Conservation (phyloP, 2,888 invertebrate genomes). For the Scaptodrosophila latifasciaeformis region DNA sequence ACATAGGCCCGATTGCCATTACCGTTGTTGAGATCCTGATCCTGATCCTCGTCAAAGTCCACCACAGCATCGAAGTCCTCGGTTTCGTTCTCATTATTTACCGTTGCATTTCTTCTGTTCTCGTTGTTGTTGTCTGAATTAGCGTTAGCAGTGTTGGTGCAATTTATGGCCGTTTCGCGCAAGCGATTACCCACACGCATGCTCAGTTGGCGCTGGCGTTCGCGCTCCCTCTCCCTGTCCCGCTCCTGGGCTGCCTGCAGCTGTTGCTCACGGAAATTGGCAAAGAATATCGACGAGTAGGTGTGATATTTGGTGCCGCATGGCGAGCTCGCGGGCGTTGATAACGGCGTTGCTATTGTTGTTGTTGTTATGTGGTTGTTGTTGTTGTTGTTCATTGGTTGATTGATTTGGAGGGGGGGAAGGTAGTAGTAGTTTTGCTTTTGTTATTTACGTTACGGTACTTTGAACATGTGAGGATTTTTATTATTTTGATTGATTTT, state of each 20-base stretch:
- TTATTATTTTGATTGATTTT: constrained; percentile 37
- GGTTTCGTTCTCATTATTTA: constrained; percentile 42
- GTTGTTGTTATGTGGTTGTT: constrained; percentile 35
- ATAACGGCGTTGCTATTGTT: constrained; percentile 71
- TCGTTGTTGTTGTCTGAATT: constrained; percentile 12
- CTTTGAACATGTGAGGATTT: constrained; percentile 57
- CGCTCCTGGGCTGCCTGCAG: constrained; percentile 57
- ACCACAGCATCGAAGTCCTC: too few species aligned
- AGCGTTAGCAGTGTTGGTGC: constrained; percentile 38
- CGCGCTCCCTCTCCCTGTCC: constrained; percentile 36
- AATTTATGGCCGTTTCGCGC: constrained; percentile 70
- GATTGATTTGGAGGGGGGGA: constrained; percentile 43
- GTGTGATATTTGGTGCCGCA: constrained; percentile 73
- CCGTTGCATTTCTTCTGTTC: constrained; percentile 16
- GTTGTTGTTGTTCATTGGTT: constrained; percentile 40
- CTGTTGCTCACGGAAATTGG: constrained; percentile 71
- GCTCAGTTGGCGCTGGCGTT: constrained; percentile 42
- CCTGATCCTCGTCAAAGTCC: constrained; percentile 33
- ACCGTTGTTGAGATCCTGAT: constrained; percentile 46
- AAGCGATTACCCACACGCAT: constrained; percentile 66
- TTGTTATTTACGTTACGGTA: constrained; percentile 70
- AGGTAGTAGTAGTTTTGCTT: constrained; percentile 71
- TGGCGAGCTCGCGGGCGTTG: constrained; percentile 73
- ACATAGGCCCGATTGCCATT: constrained; percentile 53
- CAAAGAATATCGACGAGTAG: constrained; percentile 73